Evolutionary conservation across 1,140 invertebrate species (phyloP).

Genomic region (Pygmarrhopalites habei): DNA sequence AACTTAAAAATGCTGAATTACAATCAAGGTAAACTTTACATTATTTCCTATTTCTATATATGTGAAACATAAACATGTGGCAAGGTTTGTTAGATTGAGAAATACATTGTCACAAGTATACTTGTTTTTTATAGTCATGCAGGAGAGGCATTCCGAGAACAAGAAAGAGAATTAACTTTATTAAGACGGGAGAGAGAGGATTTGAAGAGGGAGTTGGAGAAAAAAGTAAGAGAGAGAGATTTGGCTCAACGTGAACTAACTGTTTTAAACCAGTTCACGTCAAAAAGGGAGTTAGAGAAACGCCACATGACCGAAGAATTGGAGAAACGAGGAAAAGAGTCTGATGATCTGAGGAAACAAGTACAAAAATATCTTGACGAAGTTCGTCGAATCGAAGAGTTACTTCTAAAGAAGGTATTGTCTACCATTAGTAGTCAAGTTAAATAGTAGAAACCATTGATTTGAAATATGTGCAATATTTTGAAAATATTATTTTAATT

Average conservation of each 20-base stretch:
- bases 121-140: slow-evolving; percentile 12
- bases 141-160: slow-evolving; percentile 23
- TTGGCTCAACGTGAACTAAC: slow-evolving; percentile 25
- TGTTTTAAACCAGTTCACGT: neutral
- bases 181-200: slow-evolving; percentile 16
- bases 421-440: no score
- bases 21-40: slow-evolving; percentile 27
- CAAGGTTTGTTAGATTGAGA: neutral
- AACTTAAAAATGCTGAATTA: slow-evolving; percentile 26
- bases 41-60: no score
- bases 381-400: slow-evolving; percentile 35
- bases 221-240: slow-evolving; percentile 26
- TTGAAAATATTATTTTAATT: slow-evolving; percentile 4
- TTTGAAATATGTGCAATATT: neutral
- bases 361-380: slow-evolving; percentile 38
- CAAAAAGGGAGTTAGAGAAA: slow-evolving; percentile 23
- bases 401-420: slow-evolving; percentile 29
- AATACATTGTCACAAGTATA: neutral
- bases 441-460: no score
- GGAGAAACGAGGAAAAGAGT: slow-evolving; percentile 23
- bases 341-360: slow-evolving; percentile 29
- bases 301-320: slow-evolving; percentile 20
- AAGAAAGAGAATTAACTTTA: slow-evolving; percentile 20
- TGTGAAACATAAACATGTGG: no score
- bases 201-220: slow-evolving; percentile 27